A percentile compares a stretch with the other conserved stretches of the same genome.
Conservation (phyloP, 2,797 vertebrate genomes). For the Yasuhikotakia modesta region DNA sequence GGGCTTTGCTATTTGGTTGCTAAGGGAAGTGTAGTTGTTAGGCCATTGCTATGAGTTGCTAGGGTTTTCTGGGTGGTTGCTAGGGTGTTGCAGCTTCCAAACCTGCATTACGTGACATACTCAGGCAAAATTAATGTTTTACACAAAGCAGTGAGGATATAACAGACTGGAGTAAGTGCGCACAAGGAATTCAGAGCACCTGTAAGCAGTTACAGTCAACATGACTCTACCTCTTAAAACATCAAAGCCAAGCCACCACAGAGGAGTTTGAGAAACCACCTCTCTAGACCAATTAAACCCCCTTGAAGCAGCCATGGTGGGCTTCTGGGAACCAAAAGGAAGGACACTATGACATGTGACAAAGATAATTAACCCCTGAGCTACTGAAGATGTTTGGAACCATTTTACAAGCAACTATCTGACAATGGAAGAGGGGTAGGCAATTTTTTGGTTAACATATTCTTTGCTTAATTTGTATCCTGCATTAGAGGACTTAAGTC, state of each 20-base stretch:
- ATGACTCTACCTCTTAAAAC: constrained; percentile 9
- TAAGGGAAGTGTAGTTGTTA: background rate
- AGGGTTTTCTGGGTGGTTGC: background rate
- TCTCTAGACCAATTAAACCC: constrained; percentile 32
- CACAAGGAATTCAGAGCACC: background rate
- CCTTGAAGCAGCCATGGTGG: constrained; percentile 24
- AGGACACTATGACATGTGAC: constrained; percentile 29
- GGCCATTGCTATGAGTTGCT: background rate
- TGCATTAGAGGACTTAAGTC: too few relatives aligned
- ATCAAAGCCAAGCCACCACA: constrained; percentile 26
- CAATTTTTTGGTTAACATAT: background rate
- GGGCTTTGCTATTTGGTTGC: background rate
- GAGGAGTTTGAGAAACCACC: constrained; percentile 28
- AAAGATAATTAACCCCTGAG: constrained; percentile 35
- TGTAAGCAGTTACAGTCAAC: constrained; percentile 3
- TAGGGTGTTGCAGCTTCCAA: background rate
- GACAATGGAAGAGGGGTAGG: background rate
- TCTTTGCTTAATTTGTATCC: background rate
- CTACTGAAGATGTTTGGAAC: constrained; percentile 1
- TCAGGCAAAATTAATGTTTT: background rate
- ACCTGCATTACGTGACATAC: background rate
- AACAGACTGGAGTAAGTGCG: background rate
- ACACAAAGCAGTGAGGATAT: constrained; percentile 7
- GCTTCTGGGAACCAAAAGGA: constrained; percentile 23
- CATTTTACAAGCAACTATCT: constrained; percentile 4